Base-by-base conservation (phyloP, 2,113 vertebrate species). In the Merops nubicus region DNA sequence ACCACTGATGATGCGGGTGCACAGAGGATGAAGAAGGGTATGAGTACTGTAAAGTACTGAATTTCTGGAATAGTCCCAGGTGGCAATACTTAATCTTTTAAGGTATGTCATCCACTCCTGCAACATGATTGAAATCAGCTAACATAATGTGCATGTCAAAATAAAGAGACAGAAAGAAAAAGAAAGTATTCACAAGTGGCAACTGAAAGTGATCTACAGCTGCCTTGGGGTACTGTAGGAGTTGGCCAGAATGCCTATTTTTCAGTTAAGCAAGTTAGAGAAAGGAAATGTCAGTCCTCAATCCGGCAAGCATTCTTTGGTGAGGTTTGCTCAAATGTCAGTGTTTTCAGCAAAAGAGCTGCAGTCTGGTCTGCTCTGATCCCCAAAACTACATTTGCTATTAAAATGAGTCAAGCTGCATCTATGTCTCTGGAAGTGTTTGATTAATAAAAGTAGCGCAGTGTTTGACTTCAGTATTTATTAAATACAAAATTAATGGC, bases 261-360 rank as follows among this genome's bases (percentile, higher is more conserved):
- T 97, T 97, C 53, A 97, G 97, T 97, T 96, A 95, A 98, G 96
- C 3, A 9, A 97, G 96, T 97, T 97, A 97, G 80, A 95, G 94
- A 97, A 97, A 98, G 98, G 98, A 98, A 98, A 98, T 97, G 98
- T 98, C 98, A 98, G 97, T 97, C 95, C 95, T 97, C 91, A 95
- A 89, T 96, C 96, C 97, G 96, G 94, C 96, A 94, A 96, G 93
- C 96, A 96, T 98, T 98, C 97, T 98, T 97, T 96, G 97, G 93
- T 96, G 97, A 97, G 84, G 51, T 97, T 97, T 96, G 92, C 91
- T 98, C 94, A 93, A 93, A 96, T 97, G 97, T 98, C 97, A 98
- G 97, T 70, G 23, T 97, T 98, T 98, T 97, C 94, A 54, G 29
- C 89, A 97, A 96, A 97, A 96, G 94, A 84, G 65, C 85, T 96